Evolutionary conservation across 92 coral and sea anemone genomes (phyloP), one percentile per base, ranked within the genome.

Genomic region (Metridium senile): DNA sequence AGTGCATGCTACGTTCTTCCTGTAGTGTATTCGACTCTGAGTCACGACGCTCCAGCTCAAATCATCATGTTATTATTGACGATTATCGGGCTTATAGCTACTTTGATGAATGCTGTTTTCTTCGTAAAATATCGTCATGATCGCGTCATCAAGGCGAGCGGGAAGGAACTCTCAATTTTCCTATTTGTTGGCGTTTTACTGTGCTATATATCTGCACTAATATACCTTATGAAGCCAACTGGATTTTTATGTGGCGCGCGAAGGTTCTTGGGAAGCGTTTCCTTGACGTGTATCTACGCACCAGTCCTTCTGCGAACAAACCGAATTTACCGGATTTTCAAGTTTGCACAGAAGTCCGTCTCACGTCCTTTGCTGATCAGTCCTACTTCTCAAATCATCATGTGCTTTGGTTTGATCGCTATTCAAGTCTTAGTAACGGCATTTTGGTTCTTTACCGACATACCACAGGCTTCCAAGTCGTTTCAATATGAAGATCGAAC

Each of bases 261-360:
- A 26, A 85, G 91, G 6, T 69, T 88, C 58, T 13, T 82, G 32
- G 78, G 86, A 2, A 91, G 90, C 46, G 71, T 93, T 2, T 88
- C 94, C 53, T 47, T 89, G 61, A 85, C 94, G 6, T 62, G 82
- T 19, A 83, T 89, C 51, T 93, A 89, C 45, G 92, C 98, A 31
- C 90, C 98, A 1, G 80, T 93, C 43, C 79, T 93, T 22, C 82
- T 93, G 49, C 84, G 89, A 51, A 87, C 91, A 57, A 87, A 79
- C 81, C 84, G 98, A 68, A 88, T 93, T 33, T 89, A 86, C 82
- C 89, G 98, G 67, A 90, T 93, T 47, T 93, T 93, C 70, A 77
- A 83, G 33, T 86, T 83, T 47, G 98, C 98, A 18, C 83, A 79
- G 77, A 78, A 70, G 65, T 79, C 94, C 18, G 91, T 80, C 3